Base-by-base conservation (phyloP, 2,113 vertebrate species). In the Macroglossus sobrinus region DNA sequence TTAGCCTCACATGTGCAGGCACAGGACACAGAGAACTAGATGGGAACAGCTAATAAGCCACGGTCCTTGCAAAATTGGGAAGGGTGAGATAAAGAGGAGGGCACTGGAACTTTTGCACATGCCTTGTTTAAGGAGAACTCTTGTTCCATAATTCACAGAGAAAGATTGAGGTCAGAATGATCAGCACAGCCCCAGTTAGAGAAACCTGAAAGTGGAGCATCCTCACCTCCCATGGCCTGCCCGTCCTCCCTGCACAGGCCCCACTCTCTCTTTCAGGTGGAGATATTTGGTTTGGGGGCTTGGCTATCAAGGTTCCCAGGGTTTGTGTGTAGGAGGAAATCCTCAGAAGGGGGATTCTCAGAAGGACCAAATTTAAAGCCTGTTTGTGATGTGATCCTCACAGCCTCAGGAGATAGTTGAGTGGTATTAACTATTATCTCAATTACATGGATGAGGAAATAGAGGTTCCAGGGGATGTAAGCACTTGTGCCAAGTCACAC, bases 101-200 rank as follows among this genome's bases (percentile, higher is more conserved):
- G 57, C 55, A 53, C 43, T 78, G 86, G 93, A 92, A 89, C 91
- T 95, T 94, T 50, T 61, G 76, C 75, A 68, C 53, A 71, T 40
- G 72, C 40, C 64, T 97, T 15, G 4, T 79, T 94, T 94, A 93
- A 79, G 68, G 91, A 91, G 68, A 85, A 55, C 63, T 81, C 64
- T 86, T 22, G 95, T 94, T 93, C 75, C 75, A 80, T 98, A 97
- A 97, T 97, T 97, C 96, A 95, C 43, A 35, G 38, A 81, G 97
- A 98, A 97, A 96, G 97, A 97, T 97, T 97, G 97, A 95, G 97
- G 97, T 96, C 97, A 95, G 94, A 45, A 35, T 57, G 76, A 91
- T 95, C 93, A 91, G 64, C 72, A 53, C 10, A 59, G 45, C 43
- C 18, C 78, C 19, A 69, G 75, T 66, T 84, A 84, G 28, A 26